Base-by-base conservation (phyloP, 2,113 vertebrate genomes). In the Toxotes chatareus region DNA sequence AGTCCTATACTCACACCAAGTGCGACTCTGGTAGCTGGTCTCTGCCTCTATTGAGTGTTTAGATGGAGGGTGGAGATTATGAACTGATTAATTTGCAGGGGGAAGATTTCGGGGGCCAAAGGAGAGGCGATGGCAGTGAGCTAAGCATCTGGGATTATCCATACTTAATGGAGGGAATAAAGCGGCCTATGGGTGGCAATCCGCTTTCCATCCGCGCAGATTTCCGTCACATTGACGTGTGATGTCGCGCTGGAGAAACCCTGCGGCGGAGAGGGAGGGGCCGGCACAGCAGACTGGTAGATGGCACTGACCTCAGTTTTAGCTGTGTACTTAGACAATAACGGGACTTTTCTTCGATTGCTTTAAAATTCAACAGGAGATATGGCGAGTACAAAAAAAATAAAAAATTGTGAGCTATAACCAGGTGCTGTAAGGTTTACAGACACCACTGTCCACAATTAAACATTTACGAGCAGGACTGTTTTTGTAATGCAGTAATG, bases 101-200 rank as follows among this genome's bases (percentile, higher is more conserved):
- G 81, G 66, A 81, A 70, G 86, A 86, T 90, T 86, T 90, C 67
- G 42, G 70, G 34, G 83, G 72, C 63, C 76, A 75, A 85, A 87
- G 73, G 85, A 83, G 91, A 89, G 73, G 84, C 38, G 46, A 53
- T 77, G 87, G 91, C 89, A 64, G 75, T 67, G 73, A 86, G 76
- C 85, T 86, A 90, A 93, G 84, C 86, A 86, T 89, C 76, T 82
- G 88, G 85, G 90, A 93, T 94, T 88, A 93, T 94, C 89, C 87
- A 65, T 84, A 88, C 5, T 93, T 90, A 92, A 89, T 91, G 84
- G 80, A 67, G 82, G 75, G 86, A 92, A 91, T 91, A 89, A 89
- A 88, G 89, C 76, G 36, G 73, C 79, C 87, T 83, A 65, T 78
- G 79, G 83, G 80, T 83, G 87, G 73, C 87, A 89, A 92, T 86